Percentiles rank a stretch among this genome's conserved stretches.
Evolutionary conservation across 1,140 invertebrate genomes (phyloP).

Genomic region (Anoplophora glabripennis): DNA sequence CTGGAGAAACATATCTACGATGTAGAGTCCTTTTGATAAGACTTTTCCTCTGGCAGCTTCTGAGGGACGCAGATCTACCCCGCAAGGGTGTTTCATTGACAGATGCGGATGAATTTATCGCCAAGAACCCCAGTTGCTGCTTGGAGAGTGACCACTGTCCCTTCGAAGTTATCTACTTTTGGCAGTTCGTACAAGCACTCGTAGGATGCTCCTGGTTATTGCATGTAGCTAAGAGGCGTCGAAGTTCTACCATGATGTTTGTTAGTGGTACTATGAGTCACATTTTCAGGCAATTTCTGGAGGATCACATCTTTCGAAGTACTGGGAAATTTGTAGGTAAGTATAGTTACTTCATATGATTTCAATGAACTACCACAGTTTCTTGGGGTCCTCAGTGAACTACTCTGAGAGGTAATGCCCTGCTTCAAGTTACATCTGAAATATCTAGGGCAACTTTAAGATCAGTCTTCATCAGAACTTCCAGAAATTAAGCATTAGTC

Average conservation of each 20-base stretch:
- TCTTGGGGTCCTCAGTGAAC: too few relatives aligned
- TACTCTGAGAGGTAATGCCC: too few relatives aligned
- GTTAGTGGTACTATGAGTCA: conserved; percentile 47
- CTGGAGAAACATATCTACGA: neutral
- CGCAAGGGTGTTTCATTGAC: conserved; percentile 48
- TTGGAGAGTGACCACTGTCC: conserved; percentile 52
- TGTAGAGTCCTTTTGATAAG: conserved; percentile 45
- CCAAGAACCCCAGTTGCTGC: conserved; percentile 49
- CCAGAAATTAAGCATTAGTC: too few relatives aligned
- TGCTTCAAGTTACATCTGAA: too few relatives aligned
- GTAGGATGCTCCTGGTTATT: conserved; percentile 52
- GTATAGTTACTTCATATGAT: conserved; percentile 5
- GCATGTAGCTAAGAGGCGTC: conserved; percentile 32
- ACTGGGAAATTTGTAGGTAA: conserved; percentile 48
- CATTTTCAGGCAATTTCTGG: conserved; percentile 53
- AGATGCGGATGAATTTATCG: conserved; percentile 51
- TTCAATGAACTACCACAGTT: too few relatives aligned
- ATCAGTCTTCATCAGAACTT: too few relatives aligned
- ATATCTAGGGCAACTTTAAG: too few relatives aligned
- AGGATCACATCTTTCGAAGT: conserved; percentile 49
- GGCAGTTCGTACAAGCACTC: conserved; percentile 58
- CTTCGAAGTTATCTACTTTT: conserved; percentile 59
- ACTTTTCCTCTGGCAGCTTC: conserved; percentile 59
- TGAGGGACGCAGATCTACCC: conserved; percentile 52
- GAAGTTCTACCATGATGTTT: conserved; percentile 21